Evolutionary conservation across 2,113 vertebrate genomes (phyloP).

Genomic region (Caretta caretta): DNA sequence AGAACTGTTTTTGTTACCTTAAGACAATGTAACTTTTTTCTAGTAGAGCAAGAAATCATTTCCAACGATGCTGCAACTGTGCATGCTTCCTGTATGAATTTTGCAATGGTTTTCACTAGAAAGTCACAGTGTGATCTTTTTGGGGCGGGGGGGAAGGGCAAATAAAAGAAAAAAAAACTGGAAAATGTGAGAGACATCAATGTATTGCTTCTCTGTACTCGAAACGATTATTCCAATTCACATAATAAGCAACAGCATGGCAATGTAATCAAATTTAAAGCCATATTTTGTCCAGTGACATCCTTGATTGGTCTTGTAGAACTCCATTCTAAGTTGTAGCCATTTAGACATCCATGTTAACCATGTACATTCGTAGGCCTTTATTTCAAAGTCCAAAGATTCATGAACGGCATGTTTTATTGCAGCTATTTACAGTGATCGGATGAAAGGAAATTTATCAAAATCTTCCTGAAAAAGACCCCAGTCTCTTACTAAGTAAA

Average conservation of each 20-base stretch:
- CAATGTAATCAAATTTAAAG: slow-evolving; percentile 83
- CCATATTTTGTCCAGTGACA: slow-evolving; percentile 86
- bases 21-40: slow-evolving; percentile 89
- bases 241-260: slow-evolving; percentile 77
- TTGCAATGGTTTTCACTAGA: slow-evolving; percentile 85
- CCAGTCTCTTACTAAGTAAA: slow-evolving; percentile 72
- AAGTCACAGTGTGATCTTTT: slow-evolving; percentile 83
- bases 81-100: slow-evolving; percentile 85
- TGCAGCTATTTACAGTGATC: slow-evolving; percentile 74
- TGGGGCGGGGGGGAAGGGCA: slow-evolving; percentile 69
- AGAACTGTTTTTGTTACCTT: slow-evolving; percentile 91
- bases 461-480: slow-evolving; percentile 42
- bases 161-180: slow-evolving; percentile 81
- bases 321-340: slow-evolving; percentile 56
- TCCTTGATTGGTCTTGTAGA: slow-evolving; percentile 67
- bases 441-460: slow-evolving; percentile 65
- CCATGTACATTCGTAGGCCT: slow-evolving; percentile 71
- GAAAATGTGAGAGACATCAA: slow-evolving; percentile 82
- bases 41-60: slow-evolving; percentile 84
- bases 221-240: slow-evolving; percentile 79
- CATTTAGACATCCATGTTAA: slow-evolving; percentile 69
- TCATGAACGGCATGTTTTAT: slow-evolving; percentile 74
- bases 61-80: slow-evolving; percentile 86
- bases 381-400: slow-evolving; percentile 79
- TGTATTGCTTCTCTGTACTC: slow-evolving; percentile 83